These are phyloP conservation scores for Scortum barcoo DNA, from an alignment of 2,113 vertebrate species.

Conservation along the genomic window DNA sequence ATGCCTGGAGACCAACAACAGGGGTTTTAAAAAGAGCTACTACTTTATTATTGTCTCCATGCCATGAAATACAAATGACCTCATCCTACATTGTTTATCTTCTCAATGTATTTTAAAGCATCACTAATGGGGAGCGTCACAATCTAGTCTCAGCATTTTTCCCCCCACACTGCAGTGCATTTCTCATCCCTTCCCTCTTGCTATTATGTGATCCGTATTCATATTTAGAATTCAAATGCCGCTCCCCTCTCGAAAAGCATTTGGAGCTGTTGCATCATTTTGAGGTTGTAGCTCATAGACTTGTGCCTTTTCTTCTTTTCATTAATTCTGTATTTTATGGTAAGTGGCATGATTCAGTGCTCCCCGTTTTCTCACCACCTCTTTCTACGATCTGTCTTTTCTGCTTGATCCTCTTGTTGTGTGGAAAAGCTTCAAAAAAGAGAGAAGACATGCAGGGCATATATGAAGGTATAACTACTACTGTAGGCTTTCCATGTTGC, in stretches of 20 bases:
- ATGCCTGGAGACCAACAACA: constrained; percentile 54
- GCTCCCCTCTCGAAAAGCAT: constrained; percentile 16
- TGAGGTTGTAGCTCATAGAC: constrained; percentile 46
- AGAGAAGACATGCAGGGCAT: constrained; percentile 99
- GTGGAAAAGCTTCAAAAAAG: constrained; percentile 98
- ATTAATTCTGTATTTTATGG: constrained; percentile 55
- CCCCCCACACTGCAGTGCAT: constrained; percentile 14
- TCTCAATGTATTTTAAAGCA: constrained; percentile 71
- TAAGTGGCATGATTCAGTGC: constrained; percentile 73
- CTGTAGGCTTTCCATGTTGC: constrained; percentile 75
- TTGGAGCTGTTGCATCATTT: constrained; percentile 53
- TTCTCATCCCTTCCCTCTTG: constrained; percentile 45
- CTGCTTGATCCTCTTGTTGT: constrained; percentile 66
- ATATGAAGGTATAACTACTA: constrained; percentile 94
- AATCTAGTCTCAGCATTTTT: constrained; percentile 62
- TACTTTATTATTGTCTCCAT: constrained; percentile 60
- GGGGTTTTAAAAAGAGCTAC: constrained; percentile 46
- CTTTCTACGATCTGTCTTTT: constrained; percentile 76
- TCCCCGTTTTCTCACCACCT: constrained; percentile 76
- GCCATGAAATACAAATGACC: constrained; percentile 74
- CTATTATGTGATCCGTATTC: constrained; percentile 67
- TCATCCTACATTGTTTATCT: constrained; percentile 72
- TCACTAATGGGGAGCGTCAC: constrained; percentile 71
- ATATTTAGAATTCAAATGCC: constrained; percentile 55
- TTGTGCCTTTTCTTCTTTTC: constrained; percentile 50